Percentiles rank a stretch among this genome's conserved stretches.
These are phyloP conservation scores for Trichogramma dendrolimi DNA, from an alignment of 2,888 invertebrate genomes.

Conservation along the genomic window DNA sequence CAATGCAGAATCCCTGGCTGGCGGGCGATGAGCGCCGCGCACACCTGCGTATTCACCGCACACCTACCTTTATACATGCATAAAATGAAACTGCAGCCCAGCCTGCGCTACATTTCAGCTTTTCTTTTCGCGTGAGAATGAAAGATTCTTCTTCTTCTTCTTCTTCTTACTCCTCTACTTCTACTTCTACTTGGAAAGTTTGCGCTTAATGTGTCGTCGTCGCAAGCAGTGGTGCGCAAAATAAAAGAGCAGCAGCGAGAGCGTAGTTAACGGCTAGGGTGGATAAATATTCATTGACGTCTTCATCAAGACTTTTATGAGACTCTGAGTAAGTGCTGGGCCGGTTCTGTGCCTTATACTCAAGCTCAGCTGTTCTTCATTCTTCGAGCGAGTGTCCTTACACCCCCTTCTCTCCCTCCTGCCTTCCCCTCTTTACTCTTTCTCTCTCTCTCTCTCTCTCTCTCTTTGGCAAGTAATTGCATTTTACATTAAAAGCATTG, in stretches of 20 bases:
- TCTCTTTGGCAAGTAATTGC: conserved; percentile 22
- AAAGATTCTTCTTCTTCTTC: conserved; percentile 14
- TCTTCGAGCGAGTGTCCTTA: conserved; percentile 6
- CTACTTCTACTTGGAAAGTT: conserved; percentile 17
- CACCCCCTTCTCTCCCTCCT: no score
- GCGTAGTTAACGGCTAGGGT: conserved; percentile 32
- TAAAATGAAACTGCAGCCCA: neutral
- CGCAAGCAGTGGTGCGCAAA: conserved; percentile 23
- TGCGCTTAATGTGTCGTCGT: conserved; percentile 32
- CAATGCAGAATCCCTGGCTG: no score
- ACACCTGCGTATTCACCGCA: no score
- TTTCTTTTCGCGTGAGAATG: conserved; percentile 14
- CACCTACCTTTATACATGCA: no score
- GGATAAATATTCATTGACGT: conserved; percentile 51
- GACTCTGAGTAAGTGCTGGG: conserved; percentile 16
- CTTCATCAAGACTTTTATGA: conserved; percentile 49
- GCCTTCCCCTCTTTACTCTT: conserved; percentile 7
- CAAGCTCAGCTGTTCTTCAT: conserved; percentile 4
- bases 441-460: neutral
- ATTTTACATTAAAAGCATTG: conserved; percentile 22
- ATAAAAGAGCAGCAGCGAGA: conserved; percentile 33
- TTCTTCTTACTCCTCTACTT: conserved; percentile 27
- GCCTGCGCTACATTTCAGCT: conserved; percentile 17
- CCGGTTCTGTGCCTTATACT: no score
- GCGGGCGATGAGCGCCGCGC: no score